Percentiles rank a stretch among this genome's conserved stretches.
Conservation (phyloP, 2,888 invertebrate genomes). For the Brenthis hecate region DNA sequence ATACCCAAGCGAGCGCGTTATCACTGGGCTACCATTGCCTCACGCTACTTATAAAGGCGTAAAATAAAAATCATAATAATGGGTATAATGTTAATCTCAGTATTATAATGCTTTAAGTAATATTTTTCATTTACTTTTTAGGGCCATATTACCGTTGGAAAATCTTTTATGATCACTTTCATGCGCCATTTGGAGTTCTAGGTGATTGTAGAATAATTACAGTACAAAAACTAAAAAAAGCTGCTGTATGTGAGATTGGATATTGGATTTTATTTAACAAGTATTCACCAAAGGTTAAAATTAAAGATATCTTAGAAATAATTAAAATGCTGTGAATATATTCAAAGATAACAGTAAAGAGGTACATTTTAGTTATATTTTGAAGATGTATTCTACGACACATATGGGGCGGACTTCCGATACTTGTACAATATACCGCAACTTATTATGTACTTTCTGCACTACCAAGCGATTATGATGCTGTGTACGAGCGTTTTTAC, state of each 20-base stretch:
- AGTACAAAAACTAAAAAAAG: constrained; percentile 82
- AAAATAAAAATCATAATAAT: too few relatives aligned
- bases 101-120: too few relatives aligned
- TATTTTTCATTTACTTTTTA: constrained; percentile 59
- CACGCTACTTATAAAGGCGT: too few relatives aligned
- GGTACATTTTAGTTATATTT: constrained; percentile 84
- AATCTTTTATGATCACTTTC: constrained; percentile 87
- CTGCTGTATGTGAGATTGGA: constrained; percentile 79
- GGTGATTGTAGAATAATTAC: constrained; percentile 83
- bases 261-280: constrained; percentile 80
- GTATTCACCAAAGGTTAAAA: constrained; percentile 79
- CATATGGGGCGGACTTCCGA: constrained; percentile 85
- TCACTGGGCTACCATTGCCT: too few relatives aligned
- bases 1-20: too few relatives aligned
- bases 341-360: too few relatives aligned
- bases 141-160: constrained; percentile 94
- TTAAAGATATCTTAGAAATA: neutral
- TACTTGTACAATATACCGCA: constrained; percentile 90
- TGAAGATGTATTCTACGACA: constrained; percentile 84
- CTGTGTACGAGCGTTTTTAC: constrained; percentile 92
- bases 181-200: constrained; percentile 78
- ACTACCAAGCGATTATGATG: constrained; percentile 89
- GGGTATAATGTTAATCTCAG: too few relatives aligned
- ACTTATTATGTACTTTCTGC: constrained; percentile 88
- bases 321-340: neutral